Evolutionary conservation across 2,113 vertebrate species (phyloP).

Genomic region (Psettodes erumei): DNA sequence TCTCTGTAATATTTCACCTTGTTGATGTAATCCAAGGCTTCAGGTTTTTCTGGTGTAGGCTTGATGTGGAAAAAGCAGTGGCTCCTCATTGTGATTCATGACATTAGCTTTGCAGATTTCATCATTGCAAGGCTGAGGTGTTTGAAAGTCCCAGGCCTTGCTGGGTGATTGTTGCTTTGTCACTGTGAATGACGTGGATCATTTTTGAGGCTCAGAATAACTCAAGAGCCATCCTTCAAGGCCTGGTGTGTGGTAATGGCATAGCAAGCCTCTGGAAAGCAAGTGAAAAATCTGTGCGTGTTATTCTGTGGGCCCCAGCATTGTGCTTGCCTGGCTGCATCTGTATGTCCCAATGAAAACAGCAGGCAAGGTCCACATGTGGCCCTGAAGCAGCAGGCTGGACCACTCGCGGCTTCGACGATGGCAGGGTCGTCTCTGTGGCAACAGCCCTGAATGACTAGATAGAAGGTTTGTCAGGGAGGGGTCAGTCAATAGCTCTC

Average conservation of each 20-base stretch:
- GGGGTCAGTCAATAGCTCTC: constrained; percentile 51
- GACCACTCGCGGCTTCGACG: constrained; percentile 28
- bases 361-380: constrained; percentile 31
- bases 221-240: constrained; percentile 54
- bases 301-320: constrained; percentile 12
- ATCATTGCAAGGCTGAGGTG: constrained; percentile 17
- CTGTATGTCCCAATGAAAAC: constrained; percentile 33
- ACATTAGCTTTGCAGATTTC: constrained; percentile 13
- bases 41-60: constrained; percentile 5
- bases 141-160: constrained; percentile 40
- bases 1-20: constrained; percentile 6
- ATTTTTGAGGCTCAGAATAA: constrained; percentile 63
- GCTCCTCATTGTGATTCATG: constrained; percentile 8
- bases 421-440: constrained; percentile 47
- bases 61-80: constrained; percentile 6
- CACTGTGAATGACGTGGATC: constrained; percentile 36
- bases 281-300: constrained; percentile 18
- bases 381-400: constrained; percentile 44
- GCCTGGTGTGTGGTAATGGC: constrained; percentile 40
- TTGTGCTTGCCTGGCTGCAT: constrained; percentile 18
- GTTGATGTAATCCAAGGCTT: constrained; percentile 7
- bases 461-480: constrained; percentile 18
- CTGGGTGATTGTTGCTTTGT: constrained; percentile 50
- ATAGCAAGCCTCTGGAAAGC: constrained; percentile 54
- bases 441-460: constrained; percentile 49